A percentile compares a stretch with the other conserved stretches of the same genome.
Evolutionary conservation across 2,888 invertebrate genomes (phyloP).

Genomic region (Caenorhabditis sulstoni): DNA sequence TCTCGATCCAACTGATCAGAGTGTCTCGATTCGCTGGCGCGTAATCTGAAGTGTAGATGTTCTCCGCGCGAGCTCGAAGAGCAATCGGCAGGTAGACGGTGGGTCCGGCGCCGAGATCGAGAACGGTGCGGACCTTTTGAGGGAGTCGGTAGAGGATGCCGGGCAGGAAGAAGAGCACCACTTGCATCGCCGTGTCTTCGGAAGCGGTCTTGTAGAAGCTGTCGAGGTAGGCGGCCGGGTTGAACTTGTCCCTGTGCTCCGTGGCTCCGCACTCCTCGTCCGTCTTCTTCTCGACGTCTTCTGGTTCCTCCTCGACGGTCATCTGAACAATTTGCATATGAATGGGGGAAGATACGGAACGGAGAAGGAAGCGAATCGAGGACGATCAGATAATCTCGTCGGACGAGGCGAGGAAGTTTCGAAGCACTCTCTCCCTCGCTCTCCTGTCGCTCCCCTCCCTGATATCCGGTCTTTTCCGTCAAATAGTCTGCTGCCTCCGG

Average conservation of each 20-base stretch:
- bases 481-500: slow-evolving; percentile 29
- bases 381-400: slow-evolving; percentile 27
- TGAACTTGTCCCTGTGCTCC: slow-evolving; percentile 73
- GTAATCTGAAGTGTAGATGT: slow-evolving; percentile 78
- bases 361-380: slow-evolving; percentile 1
- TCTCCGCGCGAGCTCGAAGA: slow-evolving; percentile 71
- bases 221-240: slow-evolving; percentile 75
- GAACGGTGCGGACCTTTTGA: slow-evolving; percentile 69
- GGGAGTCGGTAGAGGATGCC: slow-evolving; percentile 80
- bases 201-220: slow-evolving; percentile 77
- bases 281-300: slow-evolving; percentile 22
- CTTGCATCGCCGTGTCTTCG: slow-evolving; percentile 79
- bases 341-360: slow-evolving; percentile 2
- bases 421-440: neutral
- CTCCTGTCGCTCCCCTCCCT: slow-evolving; percentile 21
- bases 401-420: slow-evolving; percentile 10
- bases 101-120: slow-evolving; percentile 79
- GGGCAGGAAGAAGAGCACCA: slow-evolving; percentile 80
- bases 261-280: slow-evolving; percentile 60
- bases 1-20: slow-evolving; percentile 75
- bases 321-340: slow-evolving; percentile 44
- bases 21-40: slow-evolving; percentile 75
- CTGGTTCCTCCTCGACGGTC: slow-evolving; percentile 26
- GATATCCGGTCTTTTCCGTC: slow-evolving; percentile 34
- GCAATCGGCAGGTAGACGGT: slow-evolving; percentile 78